A percentile compares a stretch with the other conserved stretches of the same genome.
Conservation (phyloP, 2,113 vertebrate genomes). For the Hyperopisus bebe region DNA sequence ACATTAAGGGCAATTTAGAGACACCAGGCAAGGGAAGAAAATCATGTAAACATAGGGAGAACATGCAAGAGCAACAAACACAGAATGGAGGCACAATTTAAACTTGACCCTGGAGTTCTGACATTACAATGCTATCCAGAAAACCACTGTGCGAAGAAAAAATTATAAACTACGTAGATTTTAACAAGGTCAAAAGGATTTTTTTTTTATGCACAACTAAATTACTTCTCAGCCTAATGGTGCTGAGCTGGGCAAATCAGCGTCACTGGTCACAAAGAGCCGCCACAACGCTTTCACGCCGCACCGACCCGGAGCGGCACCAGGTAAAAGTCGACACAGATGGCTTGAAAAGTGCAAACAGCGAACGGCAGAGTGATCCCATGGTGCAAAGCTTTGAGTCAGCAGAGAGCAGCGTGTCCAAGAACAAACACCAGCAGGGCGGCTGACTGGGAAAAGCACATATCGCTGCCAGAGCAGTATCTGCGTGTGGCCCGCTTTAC, state of each 20-base stretch:
- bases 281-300: not conserved
- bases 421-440: constrained; percentile 18
- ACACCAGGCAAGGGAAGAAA: not conserved
- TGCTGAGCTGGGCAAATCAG: not conserved
- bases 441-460: not conserved
- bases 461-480: not conserved
- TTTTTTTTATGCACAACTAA: not conserved
- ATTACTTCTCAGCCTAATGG: not conserved
- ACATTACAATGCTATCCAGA: not conserved
- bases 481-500: not conserved
- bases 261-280: not conserved
- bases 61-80: not conserved
- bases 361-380: constrained; percentile 2
- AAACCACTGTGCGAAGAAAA: not conserved
- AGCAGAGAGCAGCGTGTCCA: not conserved
- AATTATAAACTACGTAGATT: not conserved
- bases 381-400: constrained; percentile 12
- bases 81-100: not conserved
- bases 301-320: too few species aligned
- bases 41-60: not conserved
- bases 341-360: not conserved
- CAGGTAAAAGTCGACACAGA: not conserved
- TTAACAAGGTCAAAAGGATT: not conserved
- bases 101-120: not conserved
- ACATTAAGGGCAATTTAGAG: not conserved